These are phyloP conservation scores for Dromas ardeola DNA, from an alignment of 2,113 vertebrate species.

Conservation along the genomic window DNA sequence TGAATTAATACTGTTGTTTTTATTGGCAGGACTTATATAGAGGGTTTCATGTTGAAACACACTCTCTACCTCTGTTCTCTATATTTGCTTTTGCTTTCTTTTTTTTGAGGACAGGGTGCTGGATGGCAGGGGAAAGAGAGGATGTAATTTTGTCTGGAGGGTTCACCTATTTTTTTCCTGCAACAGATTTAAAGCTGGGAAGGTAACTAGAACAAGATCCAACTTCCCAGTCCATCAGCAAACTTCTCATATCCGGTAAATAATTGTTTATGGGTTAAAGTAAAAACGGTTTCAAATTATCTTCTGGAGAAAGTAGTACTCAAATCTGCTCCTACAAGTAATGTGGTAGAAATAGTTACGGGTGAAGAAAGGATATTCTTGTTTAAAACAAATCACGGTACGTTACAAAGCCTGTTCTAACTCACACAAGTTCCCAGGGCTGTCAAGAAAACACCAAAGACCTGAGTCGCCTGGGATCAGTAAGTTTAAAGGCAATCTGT, in stretches of 20 bases:
- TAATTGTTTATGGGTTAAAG: neutral
- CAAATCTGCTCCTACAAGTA: neutral
- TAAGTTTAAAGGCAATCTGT: constrained; percentile 67
- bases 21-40: neutral
- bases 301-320: neutral
- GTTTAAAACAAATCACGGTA: neutral
- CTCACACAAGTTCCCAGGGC: constrained; percentile 18
- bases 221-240: neutral
- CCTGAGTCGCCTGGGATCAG: constrained; percentile 14
- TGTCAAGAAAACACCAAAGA: constrained; percentile 59
- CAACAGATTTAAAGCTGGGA: neutral
- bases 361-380: neutral
- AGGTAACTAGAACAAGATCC: neutral
- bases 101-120: neutral
- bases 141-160: neutral
- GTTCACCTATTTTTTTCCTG: neutral
- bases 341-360: neutral
- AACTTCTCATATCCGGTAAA: neutral
- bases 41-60: neutral
- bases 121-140: neutral
- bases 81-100: neutral
- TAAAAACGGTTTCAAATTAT: neutral
- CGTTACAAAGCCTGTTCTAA: constrained; percentile 23
- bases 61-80: neutral
- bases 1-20: constrained; percentile 2